These are phyloP conservation scores for Neuroterus valhalla DNA, from an alignment of 1,140 invertebrate species.

Conservation along the genomic window DNA sequence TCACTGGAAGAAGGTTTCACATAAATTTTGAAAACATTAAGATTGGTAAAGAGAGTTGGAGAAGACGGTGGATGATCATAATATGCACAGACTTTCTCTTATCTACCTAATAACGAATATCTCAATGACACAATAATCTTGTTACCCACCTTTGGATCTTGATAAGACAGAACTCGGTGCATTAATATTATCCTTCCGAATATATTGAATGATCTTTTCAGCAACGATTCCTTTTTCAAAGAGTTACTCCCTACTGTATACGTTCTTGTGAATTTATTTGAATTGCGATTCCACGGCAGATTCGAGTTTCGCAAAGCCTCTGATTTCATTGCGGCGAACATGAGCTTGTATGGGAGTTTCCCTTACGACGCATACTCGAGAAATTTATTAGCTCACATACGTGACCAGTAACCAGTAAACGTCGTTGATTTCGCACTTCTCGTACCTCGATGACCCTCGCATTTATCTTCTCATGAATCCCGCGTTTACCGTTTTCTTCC, in stretches of 20 bases:
- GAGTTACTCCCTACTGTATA: slow-evolving; percentile 3
- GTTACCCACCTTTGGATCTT: neutral
- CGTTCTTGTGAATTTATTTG: slow-evolving; percentile 42
- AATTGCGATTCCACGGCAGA: slow-evolving; percentile 32
- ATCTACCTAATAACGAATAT: neutral
- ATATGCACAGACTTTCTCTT: no score
- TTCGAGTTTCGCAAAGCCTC: slow-evolving; percentile 28
- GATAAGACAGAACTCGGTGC: slow-evolving; percentile 36
- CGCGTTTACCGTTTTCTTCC: slow-evolving; percentile 44
- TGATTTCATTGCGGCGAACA: slow-evolving; percentile 39
- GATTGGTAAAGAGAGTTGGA: neutral
- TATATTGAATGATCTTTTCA: slow-evolving; percentile 28
- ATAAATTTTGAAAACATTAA: no score
- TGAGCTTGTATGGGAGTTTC: slow-evolving; percentile 38
- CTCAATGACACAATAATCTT: neutral
- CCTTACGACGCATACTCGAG: slow-evolving; percentile 42
- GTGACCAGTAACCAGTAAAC: slow-evolving; percentile 52
- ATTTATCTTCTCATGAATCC: slow-evolving; percentile 37
- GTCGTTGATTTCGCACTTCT: slow-evolving; percentile 53
- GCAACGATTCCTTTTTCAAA: slow-evolving; percentile 4
- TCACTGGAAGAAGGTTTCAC: no score
- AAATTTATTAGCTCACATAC: slow-evolving; percentile 49
- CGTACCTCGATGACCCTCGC: slow-evolving; percentile 38
- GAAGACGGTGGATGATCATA: no score
- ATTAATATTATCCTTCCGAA: slow-evolving; percentile 31